Base-by-base conservation (phyloP, 2,888 invertebrate species). In the Trachelus iudaicus region DNA sequence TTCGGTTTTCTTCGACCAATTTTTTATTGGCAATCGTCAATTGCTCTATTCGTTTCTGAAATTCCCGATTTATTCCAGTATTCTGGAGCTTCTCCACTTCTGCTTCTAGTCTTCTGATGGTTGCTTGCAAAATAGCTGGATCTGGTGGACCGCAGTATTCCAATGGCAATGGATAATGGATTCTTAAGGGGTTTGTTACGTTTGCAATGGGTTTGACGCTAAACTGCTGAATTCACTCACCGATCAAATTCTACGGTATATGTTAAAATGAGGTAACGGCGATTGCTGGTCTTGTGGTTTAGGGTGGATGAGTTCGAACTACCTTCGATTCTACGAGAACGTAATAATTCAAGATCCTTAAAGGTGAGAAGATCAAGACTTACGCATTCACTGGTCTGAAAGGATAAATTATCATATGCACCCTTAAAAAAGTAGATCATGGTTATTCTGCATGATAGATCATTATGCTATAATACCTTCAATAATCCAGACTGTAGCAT, bases 191-290 rank as follows among this genome's bases (percentile, higher is more conserved):
- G 76, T 83, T 80, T 81, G 79, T 83, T 83, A 81, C 69, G 79
- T 83, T 81, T 34, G 76, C 56, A 76, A 77, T 80, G 69, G 76
- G 75, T 80, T 31, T 79, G 75, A 78, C 77, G 76, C 69, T 73
- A 34, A 77, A 71, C 35, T 77, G 35, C 73, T 76, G 76, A 77
- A 81, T 73, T 71, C 73, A 69, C 69, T 34, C 89, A 93, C 92
- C 92, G 91, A 87, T 93, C 93, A 87, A 93, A 93, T 89, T 93
- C 93, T 31, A 93, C 93, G 34, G 92, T 90, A 79, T 93, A 93
- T 2, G 93, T 93, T 37, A 93, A 87, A 82, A 94, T 93, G 40
- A 94, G 89, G 84, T 93, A 93, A 87, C 93, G 90, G 79, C 92
- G 88, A 83, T 92, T 92, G 80, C 87, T 92, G n/a, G 85, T 83